Conservation (phyloP, 2,113 vertebrate genomes). For the Prionailurus bengalensis region DNA sequence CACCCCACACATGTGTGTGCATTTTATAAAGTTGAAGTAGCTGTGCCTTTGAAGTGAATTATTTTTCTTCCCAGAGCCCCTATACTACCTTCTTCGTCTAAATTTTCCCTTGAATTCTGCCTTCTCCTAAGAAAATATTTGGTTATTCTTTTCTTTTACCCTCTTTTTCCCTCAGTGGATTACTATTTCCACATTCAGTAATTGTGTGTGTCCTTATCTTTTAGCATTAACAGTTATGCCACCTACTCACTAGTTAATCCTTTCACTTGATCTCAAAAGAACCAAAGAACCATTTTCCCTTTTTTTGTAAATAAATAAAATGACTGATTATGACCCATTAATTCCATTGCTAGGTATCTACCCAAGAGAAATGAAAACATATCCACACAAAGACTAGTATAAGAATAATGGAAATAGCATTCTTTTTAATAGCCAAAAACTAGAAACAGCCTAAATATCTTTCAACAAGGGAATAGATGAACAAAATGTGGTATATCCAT, state of each 20-base stretch:
- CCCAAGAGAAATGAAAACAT: neutral
- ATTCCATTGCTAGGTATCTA: neutral
- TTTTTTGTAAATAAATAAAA: neutral
- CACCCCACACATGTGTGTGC: neutral
- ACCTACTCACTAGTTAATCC: neutral
- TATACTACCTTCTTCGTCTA: neutral
- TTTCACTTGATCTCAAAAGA: neutral
- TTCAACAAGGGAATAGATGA: neutral
- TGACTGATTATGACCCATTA: neutral
- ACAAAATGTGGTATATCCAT: neutral
- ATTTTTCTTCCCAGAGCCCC: neutral
- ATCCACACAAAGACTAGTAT: neutral
- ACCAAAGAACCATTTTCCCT: neutral
- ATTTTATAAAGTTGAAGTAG: conserved; percentile 6
- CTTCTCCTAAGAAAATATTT: neutral
- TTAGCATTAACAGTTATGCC: neutral
- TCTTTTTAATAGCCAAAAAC: neutral
- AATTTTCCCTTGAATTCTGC: neutral
- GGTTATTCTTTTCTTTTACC: neutral
- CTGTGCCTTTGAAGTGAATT: neutral
- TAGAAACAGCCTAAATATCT: neutral
- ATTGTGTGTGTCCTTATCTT: neutral
- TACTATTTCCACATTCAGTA: neutral
- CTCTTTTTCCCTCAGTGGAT: neutral
- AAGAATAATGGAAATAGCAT: neutral